Evolutionary conservation across 2,888 invertebrate species (phyloP).

Genomic region (Uloborus plumipes): DNA sequence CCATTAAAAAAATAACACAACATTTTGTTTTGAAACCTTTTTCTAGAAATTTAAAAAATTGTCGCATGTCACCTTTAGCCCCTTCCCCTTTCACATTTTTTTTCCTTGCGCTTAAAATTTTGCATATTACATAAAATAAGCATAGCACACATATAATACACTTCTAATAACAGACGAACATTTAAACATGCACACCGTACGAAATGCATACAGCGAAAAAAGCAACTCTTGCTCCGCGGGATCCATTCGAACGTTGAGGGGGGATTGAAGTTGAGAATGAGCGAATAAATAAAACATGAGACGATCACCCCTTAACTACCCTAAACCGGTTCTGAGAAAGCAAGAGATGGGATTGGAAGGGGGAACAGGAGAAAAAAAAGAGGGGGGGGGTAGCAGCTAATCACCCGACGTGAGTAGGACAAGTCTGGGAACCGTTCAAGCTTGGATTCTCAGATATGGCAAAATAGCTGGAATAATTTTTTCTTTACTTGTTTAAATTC

Average conservation of each 20-base stretch:
- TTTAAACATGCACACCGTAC: background rate
- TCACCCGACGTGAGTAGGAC: slow-evolving; percentile 31
- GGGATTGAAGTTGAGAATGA: background rate
- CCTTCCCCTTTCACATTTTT: too few relatives aligned
- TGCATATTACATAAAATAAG: too few relatives aligned
- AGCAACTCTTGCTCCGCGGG: background rate
- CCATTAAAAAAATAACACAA: too few relatives aligned
- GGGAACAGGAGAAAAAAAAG: background rate
- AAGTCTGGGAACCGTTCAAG: slow-evolving; percentile 50
- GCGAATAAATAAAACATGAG: slow-evolving; percentile 60
- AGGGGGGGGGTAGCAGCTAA: slow-evolving; percentile 28
- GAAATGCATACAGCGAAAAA: background rate
- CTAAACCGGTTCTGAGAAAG: slow-evolving; percentile 51
- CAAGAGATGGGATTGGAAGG: slow-evolving; percentile 30
- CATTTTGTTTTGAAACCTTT: too few relatives aligned
- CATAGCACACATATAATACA: background rate
- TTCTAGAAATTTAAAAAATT: too few relatives aligned
- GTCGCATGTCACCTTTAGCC: too few relatives aligned
- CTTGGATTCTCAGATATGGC: slow-evolving; percentile 56
- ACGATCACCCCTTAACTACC: slow-evolving; percentile 62
- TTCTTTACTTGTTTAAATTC: too few relatives aligned
- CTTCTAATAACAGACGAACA: background rate
- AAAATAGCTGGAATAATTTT: slow-evolving; percentile 23
- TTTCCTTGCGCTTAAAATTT: too few relatives aligned
- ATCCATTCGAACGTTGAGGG: background rate